Base-by-base conservation (phyloP, 2,797 vertebrate species). In the Sciurus vulgaris region DNA sequence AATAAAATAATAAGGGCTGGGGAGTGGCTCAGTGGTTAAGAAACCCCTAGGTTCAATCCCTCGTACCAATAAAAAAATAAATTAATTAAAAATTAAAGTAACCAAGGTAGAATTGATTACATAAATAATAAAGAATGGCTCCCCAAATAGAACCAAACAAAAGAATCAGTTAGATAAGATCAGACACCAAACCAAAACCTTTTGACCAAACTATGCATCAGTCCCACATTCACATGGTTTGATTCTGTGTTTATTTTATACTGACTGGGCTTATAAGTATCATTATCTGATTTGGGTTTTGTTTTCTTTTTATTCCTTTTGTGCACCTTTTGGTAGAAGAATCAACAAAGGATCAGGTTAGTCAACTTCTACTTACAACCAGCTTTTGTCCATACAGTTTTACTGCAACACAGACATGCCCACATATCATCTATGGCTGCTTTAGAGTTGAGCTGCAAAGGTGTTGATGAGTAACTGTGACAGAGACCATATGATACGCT, bases 271-370 rank as follows among this genome's bases (percentile, higher is more conserved):
- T 87, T 89, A 18, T 83, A 76, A 85, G 26, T 47, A 79, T 9
- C 7, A 61, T 63, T 24, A 74, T 70, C 38, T 59, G 26, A 59
- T 86, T 47, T 85, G 41, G 47, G 24, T 69, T 79, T 73, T 77
- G 67, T 87, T 74, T 81, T 91, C 51, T 94, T 92, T 86, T 4
- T 61, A 81, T 81, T 89, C 2, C 51, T 92, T 85, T 41, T 70
- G 49, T 33, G 76, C 22, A 92, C 22, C 51, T 89, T 90, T 81
- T 59, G n/a, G 72, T 77, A 79, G 76, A 82, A 78, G n/a, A 72
- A 47, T 54, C 70, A 87, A 67, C 6, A 74, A 82, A 85, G 12
- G 14, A 86, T 44, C 17, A 41, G 47, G 18, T 65, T 69, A 41
- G 73, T 72, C 67, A 93, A 84, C 73, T 81, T 18, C 18, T 5